phyloP scores from a whole-genome alignment of 2,888 invertebrate genomes.

The Drosophila austrosaltans region DNA sequence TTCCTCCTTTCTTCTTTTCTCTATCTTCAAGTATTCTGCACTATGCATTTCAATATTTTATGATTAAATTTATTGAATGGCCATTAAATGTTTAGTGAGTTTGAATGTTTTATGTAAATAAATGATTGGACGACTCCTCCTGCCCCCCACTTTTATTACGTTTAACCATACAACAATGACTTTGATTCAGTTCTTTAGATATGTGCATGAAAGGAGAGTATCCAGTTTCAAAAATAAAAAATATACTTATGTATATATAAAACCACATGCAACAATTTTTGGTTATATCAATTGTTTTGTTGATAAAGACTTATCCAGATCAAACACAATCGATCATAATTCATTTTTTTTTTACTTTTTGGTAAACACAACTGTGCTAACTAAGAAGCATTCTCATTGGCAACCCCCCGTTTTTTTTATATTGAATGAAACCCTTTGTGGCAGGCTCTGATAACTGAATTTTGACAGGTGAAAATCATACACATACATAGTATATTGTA shows the following conservation, averaged over 20 bases:
- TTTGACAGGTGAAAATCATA: slow-evolving; percentile 69
- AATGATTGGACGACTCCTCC: slow-evolving; percentile 24
- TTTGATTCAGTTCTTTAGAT: neutral
- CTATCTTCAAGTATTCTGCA: slow-evolving; percentile 44
- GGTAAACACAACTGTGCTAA: slow-evolving; percentile 48
- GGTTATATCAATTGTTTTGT: neutral
- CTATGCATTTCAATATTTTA: slow-evolving; percentile 50
- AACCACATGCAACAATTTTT: neutral
- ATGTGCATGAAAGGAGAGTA: neutral
- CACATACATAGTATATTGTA: too few relatives aligned
- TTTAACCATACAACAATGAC: neutral
- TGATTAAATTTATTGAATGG: slow-evolving; percentile 62
- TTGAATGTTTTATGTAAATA: slow-evolving; percentile 31
- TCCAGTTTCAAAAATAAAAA: neutral
- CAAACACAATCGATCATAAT: slow-evolving; percentile 46
- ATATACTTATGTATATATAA: neutral
- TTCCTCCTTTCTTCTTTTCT: neutral
- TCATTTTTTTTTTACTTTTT: slow-evolving; percentile 45
- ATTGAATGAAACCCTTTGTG: slow-evolving; percentile 58
- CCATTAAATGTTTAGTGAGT: slow-evolving; percentile 47
- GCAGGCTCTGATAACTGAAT: slow-evolving; percentile 35
- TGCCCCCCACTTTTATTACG: slow-evolving; percentile 24
- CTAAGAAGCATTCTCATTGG: slow-evolving; percentile 32
- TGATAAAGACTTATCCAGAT: slow-evolving; percentile 24
- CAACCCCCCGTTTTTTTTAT: slow-evolving; percentile 22